A percentile compares a stretch with the other conserved stretches of the same genome.
Evolutionary conservation across 2,888 invertebrate species (phyloP).

Genomic region (Nephrotoma guestfalica): DNA sequence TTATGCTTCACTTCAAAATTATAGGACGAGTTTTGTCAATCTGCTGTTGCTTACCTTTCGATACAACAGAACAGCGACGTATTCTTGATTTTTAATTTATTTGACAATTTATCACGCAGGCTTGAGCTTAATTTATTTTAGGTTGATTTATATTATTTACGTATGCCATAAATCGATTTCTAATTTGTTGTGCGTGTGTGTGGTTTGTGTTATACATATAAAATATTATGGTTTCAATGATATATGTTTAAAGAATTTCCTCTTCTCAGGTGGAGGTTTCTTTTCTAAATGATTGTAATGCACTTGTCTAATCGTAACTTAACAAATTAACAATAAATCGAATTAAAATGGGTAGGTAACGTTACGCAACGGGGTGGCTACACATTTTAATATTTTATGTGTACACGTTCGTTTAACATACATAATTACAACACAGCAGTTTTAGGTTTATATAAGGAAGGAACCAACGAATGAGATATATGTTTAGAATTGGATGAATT

Average conservation of each 20-base stretch:
- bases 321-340: neutral
- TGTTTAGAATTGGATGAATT: neutral
- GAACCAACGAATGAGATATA: neutral
- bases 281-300: neutral
- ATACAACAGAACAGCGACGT: neutral
- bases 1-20: neutral
- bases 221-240: neutral
- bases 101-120: slow-evolving; percentile 4
- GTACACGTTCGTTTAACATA: neutral
- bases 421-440: neutral
- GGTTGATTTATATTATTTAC: neutral
- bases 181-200: neutral
- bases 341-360: neutral
- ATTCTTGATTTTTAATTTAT: neutral
- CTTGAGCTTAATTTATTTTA: slow-evolving; percentile 2
- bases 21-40: neutral
- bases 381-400: neutral
- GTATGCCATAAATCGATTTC: neutral
- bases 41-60: neutral
- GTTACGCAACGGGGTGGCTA: neutral
- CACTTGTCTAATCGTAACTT: neutral
- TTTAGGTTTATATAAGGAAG: neutral
- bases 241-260: neutral
- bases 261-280: neutral
- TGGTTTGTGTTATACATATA: neutral